A percentile compares a stretch with the other conserved stretches of the same genome.
These are phyloP conservation scores for Cottus gobio DNA, from an alignment of 2,113 vertebrate species.

Conservation along the genomic window DNA sequence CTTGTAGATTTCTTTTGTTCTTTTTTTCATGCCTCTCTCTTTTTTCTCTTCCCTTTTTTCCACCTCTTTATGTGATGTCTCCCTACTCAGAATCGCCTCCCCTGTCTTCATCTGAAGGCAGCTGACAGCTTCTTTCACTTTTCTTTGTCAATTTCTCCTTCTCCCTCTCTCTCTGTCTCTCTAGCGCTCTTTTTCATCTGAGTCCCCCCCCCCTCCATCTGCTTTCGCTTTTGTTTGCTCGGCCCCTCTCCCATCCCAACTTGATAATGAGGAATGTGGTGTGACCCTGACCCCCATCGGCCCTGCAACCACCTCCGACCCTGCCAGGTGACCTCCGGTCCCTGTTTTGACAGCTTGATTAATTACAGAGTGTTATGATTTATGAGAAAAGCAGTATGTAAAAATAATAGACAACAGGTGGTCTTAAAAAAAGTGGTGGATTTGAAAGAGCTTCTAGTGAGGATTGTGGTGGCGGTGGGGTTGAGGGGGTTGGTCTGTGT, in stretches of 20 bases:
- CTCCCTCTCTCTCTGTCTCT: constrained; percentile 86
- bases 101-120: constrained; percentile 90
- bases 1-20: constrained; percentile 81
- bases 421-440: constrained; percentile 92
- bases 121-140: constrained; percentile 98
- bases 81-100: constrained; percentile 81
- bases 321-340: constrained; percentile 92
- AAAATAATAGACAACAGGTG: constrained; percentile 99
- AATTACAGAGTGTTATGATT: constrained; percentile 99
- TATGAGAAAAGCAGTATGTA: constrained; percentile 99
- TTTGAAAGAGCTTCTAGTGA: constrained; percentile 75
- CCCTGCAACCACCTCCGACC: constrained; percentile 96
- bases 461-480: constrained; percentile 50
- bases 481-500: constrained; percentile 42
- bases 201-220: constrained; percentile 92
- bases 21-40: constrained; percentile 64
- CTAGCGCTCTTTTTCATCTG: constrained; percentile 82
- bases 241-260: constrained; percentile 98
- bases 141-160: constrained; percentile 93
- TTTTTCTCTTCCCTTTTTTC: constrained; percentile 47
- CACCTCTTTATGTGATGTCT: constrained; percentile 66
- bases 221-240: constrained; percentile 99
- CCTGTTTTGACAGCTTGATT: constrained; percentile 99
- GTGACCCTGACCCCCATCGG: constrained; percentile 99
- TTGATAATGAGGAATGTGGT: constrained; percentile 99